Conservation (phyloP, 2,113 vertebrate species). For the Menura novaehollandiae region DNA sequence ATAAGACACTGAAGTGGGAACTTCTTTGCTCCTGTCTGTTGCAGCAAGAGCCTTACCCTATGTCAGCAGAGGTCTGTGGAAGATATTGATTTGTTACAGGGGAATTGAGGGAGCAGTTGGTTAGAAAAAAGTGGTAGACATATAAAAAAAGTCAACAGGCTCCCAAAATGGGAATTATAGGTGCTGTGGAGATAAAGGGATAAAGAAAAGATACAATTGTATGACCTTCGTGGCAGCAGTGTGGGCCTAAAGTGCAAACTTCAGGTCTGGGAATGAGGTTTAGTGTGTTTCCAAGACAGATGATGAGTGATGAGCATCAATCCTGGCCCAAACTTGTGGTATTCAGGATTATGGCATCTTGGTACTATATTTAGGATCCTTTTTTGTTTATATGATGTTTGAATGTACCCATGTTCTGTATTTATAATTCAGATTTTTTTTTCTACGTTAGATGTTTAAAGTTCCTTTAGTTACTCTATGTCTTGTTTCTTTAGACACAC, state of each 20-base stretch:
- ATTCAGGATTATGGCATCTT: not conserved
- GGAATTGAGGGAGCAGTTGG: not conserved
- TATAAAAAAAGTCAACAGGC: not conserved
- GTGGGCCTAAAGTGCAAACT: not conserved
- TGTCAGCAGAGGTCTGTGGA: not conserved
- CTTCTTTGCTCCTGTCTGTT: not conserved
- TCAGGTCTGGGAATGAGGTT: not conserved
- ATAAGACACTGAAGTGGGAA: not conserved
- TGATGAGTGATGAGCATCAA: not conserved
- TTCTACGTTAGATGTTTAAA: not conserved
- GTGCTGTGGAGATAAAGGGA: not conserved
- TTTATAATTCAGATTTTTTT: not conserved
- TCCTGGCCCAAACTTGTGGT: not conserved
- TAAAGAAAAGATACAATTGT: not conserved
- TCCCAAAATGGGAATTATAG: not conserved
- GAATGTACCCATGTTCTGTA: not conserved
- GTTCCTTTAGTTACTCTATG: not conserved
- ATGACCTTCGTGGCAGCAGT: not conserved
- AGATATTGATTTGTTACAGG: not conserved
- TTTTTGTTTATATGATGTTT: not conserved
- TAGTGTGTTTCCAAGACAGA: not conserved
- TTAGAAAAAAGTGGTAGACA: not conserved
- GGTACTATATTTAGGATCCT: not conserved
- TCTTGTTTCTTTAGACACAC: not conserved
- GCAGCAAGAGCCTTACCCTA: not conserved